Conservation (phyloP, 2,113 vertebrate species). For the Heterocephalus glaber region DNA sequence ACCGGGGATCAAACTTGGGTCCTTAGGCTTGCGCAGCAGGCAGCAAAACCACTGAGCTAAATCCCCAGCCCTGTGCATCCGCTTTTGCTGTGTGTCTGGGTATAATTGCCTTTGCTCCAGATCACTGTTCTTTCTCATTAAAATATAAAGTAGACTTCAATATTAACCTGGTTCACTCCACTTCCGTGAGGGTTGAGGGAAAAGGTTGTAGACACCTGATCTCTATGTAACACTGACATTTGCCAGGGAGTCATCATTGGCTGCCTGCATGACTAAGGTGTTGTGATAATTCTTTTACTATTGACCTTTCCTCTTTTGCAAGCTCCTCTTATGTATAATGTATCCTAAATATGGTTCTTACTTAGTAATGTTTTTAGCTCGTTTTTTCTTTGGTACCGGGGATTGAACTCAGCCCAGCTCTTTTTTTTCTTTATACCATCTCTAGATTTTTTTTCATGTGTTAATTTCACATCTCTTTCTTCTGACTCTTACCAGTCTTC, state of each 20-base stretch:
- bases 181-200: background rate
- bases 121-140: background rate
- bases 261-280: background rate
- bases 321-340: background rate
- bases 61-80: no score
- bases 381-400: constrained; percentile 32
- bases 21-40: no score
- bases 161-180: background rate
- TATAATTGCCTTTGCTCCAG: background rate
- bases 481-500: background rate
- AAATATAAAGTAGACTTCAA: background rate
- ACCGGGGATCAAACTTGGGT: no score
- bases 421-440: background rate
- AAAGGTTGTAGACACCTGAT: background rate
- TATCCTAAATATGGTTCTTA: background rate
- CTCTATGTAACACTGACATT: background rate
- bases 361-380: background rate
- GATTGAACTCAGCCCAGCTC: no score
- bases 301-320: background rate
- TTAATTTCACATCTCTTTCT: background rate
- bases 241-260: background rate
- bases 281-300: background rate
- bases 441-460: background rate
- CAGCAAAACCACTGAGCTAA: no score
- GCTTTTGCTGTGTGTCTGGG: background rate